Evolutionary conservation across 2,113 vertebrate species (phyloP).

Genomic region (Pelodiscus sinensis): DNA sequence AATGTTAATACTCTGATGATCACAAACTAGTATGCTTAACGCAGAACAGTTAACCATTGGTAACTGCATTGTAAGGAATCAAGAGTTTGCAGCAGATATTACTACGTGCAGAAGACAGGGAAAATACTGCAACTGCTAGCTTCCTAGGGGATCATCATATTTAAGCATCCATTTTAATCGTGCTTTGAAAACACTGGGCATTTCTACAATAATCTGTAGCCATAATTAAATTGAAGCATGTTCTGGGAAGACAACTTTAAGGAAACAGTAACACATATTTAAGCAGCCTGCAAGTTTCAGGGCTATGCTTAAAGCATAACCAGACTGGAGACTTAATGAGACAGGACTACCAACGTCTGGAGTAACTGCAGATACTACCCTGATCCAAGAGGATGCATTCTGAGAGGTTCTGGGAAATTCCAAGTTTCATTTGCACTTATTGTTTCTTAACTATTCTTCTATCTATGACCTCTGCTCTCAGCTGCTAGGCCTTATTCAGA

Average conservation of each 20-base stretch:
- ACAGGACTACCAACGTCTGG: neutral
- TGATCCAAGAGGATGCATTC: neutral
- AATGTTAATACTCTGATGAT: neutral
- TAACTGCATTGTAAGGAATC: neutral
- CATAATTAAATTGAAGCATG: neutral
- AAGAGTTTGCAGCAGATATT: neutral
- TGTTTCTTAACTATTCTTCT: neutral
- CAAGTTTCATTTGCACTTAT: neutral
- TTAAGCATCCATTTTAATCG: neutral
- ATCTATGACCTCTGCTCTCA: neutral
- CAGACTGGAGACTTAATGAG: neutral
- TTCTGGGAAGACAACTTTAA: neutral
- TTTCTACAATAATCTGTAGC: neutral
- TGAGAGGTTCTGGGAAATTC: neutral
- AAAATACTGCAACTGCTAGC: neutral
- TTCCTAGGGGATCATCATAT: neutral
- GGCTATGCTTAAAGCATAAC: neutral
- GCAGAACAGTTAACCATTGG: neutral
- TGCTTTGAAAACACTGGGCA: neutral
- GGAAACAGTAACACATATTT: neutral
- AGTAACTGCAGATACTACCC: neutral
- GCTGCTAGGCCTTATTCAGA: neutral
- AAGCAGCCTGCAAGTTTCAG: neutral
- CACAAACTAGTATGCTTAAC: neutral
- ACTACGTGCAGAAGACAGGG: neutral